phyloP scores from a whole-genome alignment of 1,140 invertebrate genomes.

The Melipona quadrifasciata region DNA sequence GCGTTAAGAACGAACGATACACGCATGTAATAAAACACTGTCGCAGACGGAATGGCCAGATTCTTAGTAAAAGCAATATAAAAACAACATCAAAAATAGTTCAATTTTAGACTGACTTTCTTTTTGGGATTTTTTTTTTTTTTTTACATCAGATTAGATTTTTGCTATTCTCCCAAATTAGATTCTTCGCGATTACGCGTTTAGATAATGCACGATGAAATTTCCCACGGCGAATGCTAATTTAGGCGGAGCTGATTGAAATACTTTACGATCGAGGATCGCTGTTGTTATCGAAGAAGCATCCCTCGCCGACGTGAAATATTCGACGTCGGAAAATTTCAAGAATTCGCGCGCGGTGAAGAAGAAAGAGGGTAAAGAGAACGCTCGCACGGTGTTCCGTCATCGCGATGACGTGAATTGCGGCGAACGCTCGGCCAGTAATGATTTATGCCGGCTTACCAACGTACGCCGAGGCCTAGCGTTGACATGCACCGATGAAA shows the following conservation, averaged over 20 bases:
- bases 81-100: too few species aligned
- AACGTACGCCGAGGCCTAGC: constrained; percentile 29
- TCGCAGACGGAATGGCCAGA: too few species aligned
- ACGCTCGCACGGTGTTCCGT: constrained; percentile 62
- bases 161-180: too few species aligned
- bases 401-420: constrained; percentile 67
- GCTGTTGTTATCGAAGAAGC: background rate
- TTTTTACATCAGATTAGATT: too few species aligned
- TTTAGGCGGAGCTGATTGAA: background rate
- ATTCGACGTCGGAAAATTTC: background rate
- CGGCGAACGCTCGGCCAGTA: constrained; percentile 54
- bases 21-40: background rate
- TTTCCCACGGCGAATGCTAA: background rate
- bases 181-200: too few species aligned
- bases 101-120: too few species aligned
- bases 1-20: background rate
- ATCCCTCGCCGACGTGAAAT: background rate
- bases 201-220: background rate
- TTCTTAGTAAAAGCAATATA: too few species aligned
- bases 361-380: background rate
- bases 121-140: too few species aligned
- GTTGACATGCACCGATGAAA: constrained; percentile 60
- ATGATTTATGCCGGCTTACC: constrained; percentile 62
- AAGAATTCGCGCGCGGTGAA: constrained; percentile 8
- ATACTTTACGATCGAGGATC: background rate